Conservation (phyloP, 2,113 vertebrate species). For the Clinocottus analis region DNA sequence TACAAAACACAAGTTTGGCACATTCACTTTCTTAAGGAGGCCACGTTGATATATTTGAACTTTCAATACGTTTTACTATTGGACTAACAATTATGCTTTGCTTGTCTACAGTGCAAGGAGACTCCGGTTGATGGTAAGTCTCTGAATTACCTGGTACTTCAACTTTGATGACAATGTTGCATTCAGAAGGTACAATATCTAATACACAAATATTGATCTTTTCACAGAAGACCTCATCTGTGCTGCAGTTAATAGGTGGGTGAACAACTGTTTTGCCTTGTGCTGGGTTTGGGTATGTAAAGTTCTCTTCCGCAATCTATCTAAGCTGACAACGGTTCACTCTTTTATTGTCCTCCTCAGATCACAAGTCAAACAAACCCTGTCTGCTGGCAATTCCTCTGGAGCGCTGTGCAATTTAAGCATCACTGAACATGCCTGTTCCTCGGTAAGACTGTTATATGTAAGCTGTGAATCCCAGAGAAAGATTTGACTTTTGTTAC, state of each 20-base stretch:
- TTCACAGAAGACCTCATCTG: neutral
- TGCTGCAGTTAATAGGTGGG: neutral
- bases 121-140: neutral
- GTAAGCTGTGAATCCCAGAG: too few species aligned
- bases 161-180: neutral
- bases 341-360: neutral
- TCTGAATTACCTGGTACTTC: neutral
- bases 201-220: neutral
- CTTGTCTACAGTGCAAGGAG: neutral
- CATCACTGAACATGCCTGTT: slow-evolving; percentile 50
- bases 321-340: neutral
- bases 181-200: neutral
- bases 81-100: neutral
- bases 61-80: neutral
- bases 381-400: neutral
- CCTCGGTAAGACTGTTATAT: slow-evolving; percentile 58
- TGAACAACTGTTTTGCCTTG: neutral
- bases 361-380: neutral
- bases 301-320: neutral
- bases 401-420: neutral
- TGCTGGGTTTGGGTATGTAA: neutral
- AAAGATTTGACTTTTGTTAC: neutral
- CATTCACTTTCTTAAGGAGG: neutral
- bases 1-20: neutral
- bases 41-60: neutral